Evolutionary conservation across 2,888 invertebrate genomes (phyloP).

Genomic region (Eudasyphora cyanicolor): DNA sequence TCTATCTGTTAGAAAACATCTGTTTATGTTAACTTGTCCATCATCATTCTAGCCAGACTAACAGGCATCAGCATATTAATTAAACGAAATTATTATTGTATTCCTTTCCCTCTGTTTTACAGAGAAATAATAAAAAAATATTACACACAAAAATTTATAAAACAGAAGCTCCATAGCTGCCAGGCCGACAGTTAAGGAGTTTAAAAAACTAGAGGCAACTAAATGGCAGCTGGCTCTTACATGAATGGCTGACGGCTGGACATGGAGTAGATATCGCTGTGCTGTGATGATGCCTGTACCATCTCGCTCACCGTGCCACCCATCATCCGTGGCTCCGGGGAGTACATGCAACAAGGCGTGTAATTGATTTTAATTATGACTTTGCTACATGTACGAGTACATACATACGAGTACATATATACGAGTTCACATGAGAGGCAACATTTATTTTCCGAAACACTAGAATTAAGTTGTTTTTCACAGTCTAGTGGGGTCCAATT

Average conservation of each 20-base stretch:
- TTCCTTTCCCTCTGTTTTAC: background rate
- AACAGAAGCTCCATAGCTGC: background rate
- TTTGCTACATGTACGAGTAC: too few species aligned
- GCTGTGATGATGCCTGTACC: background rate
- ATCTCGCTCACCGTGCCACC: too few species aligned
- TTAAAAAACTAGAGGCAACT: background rate
- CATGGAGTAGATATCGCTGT: too few species aligned
- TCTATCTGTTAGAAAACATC: background rate
- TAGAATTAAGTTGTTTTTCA: slow-evolving; percentile 13
- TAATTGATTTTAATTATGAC: slow-evolving; percentile 64
- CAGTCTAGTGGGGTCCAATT: background rate
- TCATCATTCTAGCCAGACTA: background rate
- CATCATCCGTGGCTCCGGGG: slow-evolving; percentile 44
- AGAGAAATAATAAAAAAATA: background rate
- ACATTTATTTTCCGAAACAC: slow-evolving; percentile 1
- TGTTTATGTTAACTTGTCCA: slow-evolving; percentile 26
- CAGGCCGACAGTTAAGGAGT: background rate
- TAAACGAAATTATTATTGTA: slow-evolving; percentile 39
- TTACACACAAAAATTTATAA: slow-evolving; percentile 1
- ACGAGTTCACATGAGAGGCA: slow-evolving; percentile 11
- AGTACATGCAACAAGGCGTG: slow-evolving; percentile 60
- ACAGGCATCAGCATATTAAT: slow-evolving; percentile 45
- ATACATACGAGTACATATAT: too few species aligned
- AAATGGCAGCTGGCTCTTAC: background rate
- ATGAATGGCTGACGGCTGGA: background rate